Base-by-base conservation (phyloP, 2,888 invertebrate genomes). In the Eristalis arbustorum region DNA sequence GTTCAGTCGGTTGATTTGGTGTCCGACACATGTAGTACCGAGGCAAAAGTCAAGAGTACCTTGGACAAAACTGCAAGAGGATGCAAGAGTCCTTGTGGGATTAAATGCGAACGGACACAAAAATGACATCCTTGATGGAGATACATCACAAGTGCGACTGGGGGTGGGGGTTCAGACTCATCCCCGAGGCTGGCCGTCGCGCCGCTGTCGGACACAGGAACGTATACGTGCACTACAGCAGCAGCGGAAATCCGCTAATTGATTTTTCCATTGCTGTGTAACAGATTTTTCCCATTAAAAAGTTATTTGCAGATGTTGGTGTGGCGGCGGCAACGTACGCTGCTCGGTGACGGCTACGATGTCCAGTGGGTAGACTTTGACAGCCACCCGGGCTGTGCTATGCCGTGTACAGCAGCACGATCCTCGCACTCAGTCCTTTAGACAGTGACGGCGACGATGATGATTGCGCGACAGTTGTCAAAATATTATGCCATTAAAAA, bases 401-500 rank as follows among this genome's bases (percentile, higher is more conserved):
- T 42, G 42, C 11, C n/a, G n/a, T n/a, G 49, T 18, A n/a, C 49
- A 5, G 49, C 42, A 42, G 18, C 2, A 18, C 8, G 18, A 18
- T 8, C n/a, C n/a, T 8, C 25, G 6, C 59, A 13, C 59, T 5
- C 23, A 11, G 10, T 6, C 59, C 25, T 25, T 3, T 18, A 23
- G 14, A 59, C 25, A 25, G 14, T 61, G 68, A n/a, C 56, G 69
- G 69, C 67, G 61, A 76, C 42, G 59, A 34, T 34, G 67, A 67
- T 62, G 63, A 73, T 68, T 37, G 64, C n/a, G n/a, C 49, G 18
- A 42, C n/a, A 56, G 28, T 64, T 72, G 71, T 78, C 78, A 78
- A 78, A 78, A 72, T 77, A 72, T 78, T 77, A 68, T 68, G 68
- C 63, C 71, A 59, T 78, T 77, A 71, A 78, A 71, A 71, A 40